Evolutionary conservation across 1,140 invertebrate species (phyloP).

Genomic region (Geopemphigus sp.): DNA sequence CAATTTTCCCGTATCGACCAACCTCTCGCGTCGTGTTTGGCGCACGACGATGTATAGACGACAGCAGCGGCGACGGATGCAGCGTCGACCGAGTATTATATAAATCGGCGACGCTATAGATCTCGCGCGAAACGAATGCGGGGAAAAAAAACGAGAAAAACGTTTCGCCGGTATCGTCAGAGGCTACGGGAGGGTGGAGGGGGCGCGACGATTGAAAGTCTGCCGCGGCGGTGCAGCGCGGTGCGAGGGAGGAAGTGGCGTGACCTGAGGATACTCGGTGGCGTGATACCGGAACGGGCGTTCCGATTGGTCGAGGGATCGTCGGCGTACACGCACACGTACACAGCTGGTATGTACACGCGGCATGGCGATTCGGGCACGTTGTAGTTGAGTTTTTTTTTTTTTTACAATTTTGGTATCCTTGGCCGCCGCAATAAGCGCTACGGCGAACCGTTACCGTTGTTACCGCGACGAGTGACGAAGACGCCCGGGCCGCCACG

Average conservation of each 20-base stretch:
- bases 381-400: neutral
- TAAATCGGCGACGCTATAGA: neutral
- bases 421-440: conserved; percentile 21
- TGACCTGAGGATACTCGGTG: conserved; percentile 48
- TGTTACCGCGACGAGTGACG: neutral
- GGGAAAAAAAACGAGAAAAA: neutral
- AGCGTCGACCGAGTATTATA: too few species aligned
- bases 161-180: neutral
- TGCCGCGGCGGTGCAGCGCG: too few species aligned
- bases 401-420: neutral
- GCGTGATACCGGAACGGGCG: conserved; percentile 39
- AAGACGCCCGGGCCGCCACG: neutral
- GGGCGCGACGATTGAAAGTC: neutral
- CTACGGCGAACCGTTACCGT: neutral
- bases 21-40: too few species aligned
- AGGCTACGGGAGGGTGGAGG: neutral
- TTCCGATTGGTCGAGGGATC: conserved; percentile 36
- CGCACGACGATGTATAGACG: neutral
- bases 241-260: conserved; percentile 36
- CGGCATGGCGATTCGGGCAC: neutral
- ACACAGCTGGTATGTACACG: neutral
- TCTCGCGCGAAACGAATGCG: neutral
- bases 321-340: neutral
- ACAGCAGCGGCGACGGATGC: too few species aligned
- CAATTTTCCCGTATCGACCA: too few species aligned